Evolutionary conservation across 2,113 vertebrate genomes (phyloP).

Genomic region (Amphiprion ocellaris): DNA sequence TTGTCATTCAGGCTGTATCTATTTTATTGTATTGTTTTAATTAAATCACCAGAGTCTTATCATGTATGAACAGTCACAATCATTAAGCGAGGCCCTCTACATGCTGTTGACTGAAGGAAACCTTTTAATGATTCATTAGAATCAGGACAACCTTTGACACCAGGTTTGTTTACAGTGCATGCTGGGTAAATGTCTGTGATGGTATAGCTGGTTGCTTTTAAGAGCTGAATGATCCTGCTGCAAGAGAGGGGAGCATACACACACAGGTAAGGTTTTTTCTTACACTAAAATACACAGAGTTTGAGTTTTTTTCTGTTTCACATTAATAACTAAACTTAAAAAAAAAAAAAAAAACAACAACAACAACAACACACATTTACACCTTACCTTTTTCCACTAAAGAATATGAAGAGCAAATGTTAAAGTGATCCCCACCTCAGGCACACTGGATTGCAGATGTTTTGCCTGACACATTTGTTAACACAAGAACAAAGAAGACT

Average conservation of each 20-base stretch:
- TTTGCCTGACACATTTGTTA: no score
- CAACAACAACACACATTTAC: no score
- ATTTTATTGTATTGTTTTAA: slow-evolving; percentile 10
- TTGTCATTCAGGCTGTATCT: no score
- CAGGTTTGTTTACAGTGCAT: slow-evolving; percentile 42
- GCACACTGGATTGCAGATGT: no score
- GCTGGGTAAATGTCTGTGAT: slow-evolving; percentile 16
- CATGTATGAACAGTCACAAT: not conserved
- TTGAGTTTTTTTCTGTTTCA: not conserved
- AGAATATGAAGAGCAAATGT: no score
- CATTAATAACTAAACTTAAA: not conserved
- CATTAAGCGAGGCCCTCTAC: not conserved
- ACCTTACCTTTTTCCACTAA: no score
- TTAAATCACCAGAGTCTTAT: slow-evolving; percentile 13
- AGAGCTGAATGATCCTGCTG: not conserved
- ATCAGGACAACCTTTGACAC: slow-evolving; percentile 59
- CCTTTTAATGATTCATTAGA: slow-evolving; percentile 52
- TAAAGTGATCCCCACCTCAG: no score
- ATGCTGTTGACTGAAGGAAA: slow-evolving; percentile 39
- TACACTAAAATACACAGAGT: not conserved
- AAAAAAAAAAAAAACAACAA: no score
- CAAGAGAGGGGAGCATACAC: slow-evolving; percentile 3
- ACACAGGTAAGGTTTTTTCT: slow-evolving; percentile 50
- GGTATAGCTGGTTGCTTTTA: slow-evolving; percentile 30
- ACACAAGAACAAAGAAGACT: no score